Evolutionary conservation across 1,140 invertebrate genomes (phyloP), one percentile per base, ranked within the genome.

Genomic region (Lordiphosa stackelbergi): DNA sequence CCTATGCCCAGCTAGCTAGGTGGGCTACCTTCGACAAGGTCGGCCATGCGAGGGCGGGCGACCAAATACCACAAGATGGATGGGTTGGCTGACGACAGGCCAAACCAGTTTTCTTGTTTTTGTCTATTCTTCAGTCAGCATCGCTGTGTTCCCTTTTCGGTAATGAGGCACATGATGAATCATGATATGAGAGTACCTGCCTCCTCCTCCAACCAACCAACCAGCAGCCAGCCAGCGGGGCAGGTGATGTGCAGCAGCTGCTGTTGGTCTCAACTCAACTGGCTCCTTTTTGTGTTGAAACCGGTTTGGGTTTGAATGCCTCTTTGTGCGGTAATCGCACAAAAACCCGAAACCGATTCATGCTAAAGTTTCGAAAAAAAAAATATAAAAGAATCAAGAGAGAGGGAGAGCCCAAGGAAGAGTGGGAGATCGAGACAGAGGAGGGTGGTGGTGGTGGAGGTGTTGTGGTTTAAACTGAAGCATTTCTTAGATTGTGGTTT

Each of bases 161-260:
- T 69, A 69, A 69, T 69, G 66, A 69, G 66, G 56, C 65, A 49
- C 65, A 69, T 69, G 65, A 69, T 69, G 66, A 69, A 68, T 68
- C 65, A 68, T 69, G 47, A 24, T 28, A 38, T 11, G 38, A 40
- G 13, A 6, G 16, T 69, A 69, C 66, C 66, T 69, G 65, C 43
- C 42, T 48, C 31, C 11, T 11, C 19, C 16, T 16, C 4, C 49
- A 13, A 31, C 28, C 31, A 3, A 28, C 8, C 16, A 12, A 24
- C 8, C 12, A 28, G 49, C 28, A 10, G 40, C 36, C 42, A 28
- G 16, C 24, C 13, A 37, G 11, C 22, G 58, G 36, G 58, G 36
- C 49, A 53, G 65, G 57, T 53, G 55, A 49, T 54, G 59, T 61
- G 55, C 64, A 66, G 63, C 63, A 65, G 61, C 56, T 37, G 53